Percentiles rank a stretch among this genome's conserved stretches.
These are phyloP conservation scores for Meloidogyne floridensis DNA, from an alignment of 1,140 invertebrate species.

Conservation along the genomic window DNA sequence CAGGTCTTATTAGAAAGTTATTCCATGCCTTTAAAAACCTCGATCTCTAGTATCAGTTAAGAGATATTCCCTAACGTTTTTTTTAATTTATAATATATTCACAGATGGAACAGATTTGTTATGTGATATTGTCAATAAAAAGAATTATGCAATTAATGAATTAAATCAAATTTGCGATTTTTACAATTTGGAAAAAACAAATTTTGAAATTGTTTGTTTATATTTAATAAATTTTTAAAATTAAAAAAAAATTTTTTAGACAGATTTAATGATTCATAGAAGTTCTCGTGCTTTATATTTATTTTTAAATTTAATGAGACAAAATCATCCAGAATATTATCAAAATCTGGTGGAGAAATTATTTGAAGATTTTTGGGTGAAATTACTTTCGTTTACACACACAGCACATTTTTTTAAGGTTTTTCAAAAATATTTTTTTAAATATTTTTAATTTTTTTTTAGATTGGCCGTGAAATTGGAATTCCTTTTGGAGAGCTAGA, in stretches of 20 bases:
- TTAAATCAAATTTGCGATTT: slow-evolving; percentile 29
- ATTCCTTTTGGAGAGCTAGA: slow-evolving; percentile 22
- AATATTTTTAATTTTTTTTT: neutral
- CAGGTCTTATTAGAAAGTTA: too few species aligned
- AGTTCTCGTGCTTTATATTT: neutral
- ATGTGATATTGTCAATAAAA: slow-evolving; percentile 8
- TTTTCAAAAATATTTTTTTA: neutral
- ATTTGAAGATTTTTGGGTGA: slow-evolving; percentile 26
- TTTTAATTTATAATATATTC: neutral
- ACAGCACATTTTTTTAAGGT: slow-evolving; percentile 23
- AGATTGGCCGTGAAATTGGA: slow-evolving; percentile 33
- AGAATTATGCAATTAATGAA: slow-evolving; percentile 16
- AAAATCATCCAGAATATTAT: slow-evolving; percentile 16
- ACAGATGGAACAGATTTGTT: slow-evolving; percentile 1
- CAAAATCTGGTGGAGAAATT: slow-evolving; percentile 14
- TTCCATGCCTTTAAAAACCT: too few species aligned
- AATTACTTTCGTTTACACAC: slow-evolving; percentile 19
- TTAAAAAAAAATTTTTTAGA: slow-evolving; percentile 13
- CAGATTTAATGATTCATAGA: neutral
- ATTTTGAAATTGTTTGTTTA: slow-evolving; percentile 27
- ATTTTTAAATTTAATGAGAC: slow-evolving; percentile 27
- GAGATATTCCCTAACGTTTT: too few species aligned
- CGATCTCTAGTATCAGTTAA: too few species aligned
- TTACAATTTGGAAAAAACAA: slow-evolving; percentile 20
- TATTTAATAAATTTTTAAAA: neutral